Evolutionary conservation across 1,140 invertebrate species (phyloP).

Genomic region (Ridgeia piscesae): DNA sequence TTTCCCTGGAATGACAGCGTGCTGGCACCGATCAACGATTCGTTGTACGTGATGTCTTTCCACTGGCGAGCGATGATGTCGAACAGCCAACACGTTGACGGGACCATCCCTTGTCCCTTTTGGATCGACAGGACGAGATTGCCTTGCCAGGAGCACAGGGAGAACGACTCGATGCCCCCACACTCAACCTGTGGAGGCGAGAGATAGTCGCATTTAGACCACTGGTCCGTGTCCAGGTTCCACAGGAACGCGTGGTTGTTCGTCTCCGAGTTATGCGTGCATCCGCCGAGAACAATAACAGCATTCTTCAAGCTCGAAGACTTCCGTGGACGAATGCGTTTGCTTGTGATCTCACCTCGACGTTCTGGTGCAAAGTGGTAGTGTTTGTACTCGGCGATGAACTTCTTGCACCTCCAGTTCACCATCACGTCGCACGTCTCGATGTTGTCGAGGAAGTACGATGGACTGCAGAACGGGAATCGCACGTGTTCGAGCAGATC

Average conservation of each 20-base stretch:
- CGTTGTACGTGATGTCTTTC: background rate
- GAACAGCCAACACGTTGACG: background rate
- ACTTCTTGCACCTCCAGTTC: slow-evolving; percentile 6
- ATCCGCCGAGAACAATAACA: background rate
- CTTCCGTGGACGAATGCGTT: background rate
- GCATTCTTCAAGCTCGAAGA: background rate
- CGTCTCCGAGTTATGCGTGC: background rate
- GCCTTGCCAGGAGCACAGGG: background rate
- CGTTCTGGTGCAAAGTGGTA: slow-evolving; percentile 6
- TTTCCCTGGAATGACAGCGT: background rate
- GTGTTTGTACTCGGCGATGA: background rate
- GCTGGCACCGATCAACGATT: background rate
- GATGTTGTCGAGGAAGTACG: slow-evolving; percentile 13
- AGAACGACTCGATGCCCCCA: background rate
- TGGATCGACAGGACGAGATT: background rate
- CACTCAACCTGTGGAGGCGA: background rate
- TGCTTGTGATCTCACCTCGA: background rate
- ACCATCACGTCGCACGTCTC: slow-evolving; percentile 50
- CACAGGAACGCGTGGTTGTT: background rate
- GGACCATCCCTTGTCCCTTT: background rate
- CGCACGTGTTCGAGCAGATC: background rate
- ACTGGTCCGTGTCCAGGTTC: background rate
- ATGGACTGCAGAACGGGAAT: slow-evolving; percentile 8
- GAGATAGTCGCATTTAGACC: background rate
- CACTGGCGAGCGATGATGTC: background rate